Conservation (phyloP, 1,140 invertebrate genomes). For the Cotesia vestalis region DNA sequence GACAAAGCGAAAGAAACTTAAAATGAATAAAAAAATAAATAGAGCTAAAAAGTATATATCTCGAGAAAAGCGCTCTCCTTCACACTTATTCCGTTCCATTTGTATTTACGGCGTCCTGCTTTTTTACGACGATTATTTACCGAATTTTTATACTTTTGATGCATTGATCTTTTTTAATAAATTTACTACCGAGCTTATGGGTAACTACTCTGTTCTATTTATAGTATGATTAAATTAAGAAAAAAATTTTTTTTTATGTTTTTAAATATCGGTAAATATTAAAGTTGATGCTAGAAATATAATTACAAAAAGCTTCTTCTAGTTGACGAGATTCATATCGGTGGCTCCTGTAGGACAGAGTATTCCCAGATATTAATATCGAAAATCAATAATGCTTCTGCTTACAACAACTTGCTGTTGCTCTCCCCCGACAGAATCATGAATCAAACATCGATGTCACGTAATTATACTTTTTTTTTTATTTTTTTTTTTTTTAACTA, state of each 20-base stretch:
- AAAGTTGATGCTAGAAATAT: not conserved
- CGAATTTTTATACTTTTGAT: no score
- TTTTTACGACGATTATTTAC: constrained; percentile 33
- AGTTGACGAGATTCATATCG: not conserved
- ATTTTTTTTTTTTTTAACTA: not conserved
- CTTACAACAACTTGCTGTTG: constrained; percentile 1
- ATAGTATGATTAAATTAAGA: no score
- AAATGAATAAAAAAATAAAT: constrained; percentile 22
- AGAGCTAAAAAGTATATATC: not conserved
- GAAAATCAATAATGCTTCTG: constrained; percentile 24
- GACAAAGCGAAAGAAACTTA: constrained; percentile 36
- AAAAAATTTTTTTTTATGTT: no score
- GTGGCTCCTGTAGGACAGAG: not conserved
- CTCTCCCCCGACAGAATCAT: not conserved
- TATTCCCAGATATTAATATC: constrained; percentile 26
- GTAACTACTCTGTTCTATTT: no score
- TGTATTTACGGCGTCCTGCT: constrained; percentile 50
- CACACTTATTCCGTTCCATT: constrained; percentile 49
- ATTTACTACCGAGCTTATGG: no score
- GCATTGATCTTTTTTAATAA: no score
- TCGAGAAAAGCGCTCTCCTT: constrained; percentile 27
- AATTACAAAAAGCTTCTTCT: not conserved
- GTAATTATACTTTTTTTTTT: constrained; percentile 8
- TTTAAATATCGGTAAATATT: not conserved
- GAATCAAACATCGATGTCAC: constrained; percentile 23